A percentile compares a stretch with the other conserved stretches of the same genome.
phyloP scores from a whole-genome alignment of 1,140 invertebrate species.

The Antheraea mylitta region DNA sequence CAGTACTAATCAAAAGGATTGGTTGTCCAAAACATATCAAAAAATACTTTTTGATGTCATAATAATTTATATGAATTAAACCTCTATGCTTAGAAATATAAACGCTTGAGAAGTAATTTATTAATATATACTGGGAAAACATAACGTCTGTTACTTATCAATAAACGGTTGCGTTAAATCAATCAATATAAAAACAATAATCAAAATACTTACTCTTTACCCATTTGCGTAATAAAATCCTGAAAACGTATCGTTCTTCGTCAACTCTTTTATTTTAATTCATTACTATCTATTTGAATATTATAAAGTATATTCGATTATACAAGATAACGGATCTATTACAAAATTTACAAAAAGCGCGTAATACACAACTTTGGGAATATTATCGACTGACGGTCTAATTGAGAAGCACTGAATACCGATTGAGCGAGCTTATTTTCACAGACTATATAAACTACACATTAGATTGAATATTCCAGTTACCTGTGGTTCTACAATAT shows the following conservation, averaged over 20 bases:
- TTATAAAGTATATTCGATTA: not conserved
- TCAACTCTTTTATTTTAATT: not conserved
- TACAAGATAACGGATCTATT: not conserved
- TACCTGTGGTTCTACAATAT: not conserved
- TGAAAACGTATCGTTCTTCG: not conserved
- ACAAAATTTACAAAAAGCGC: too few species aligned
- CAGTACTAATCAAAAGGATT: too few species aligned
- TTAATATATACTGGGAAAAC: not conserved
- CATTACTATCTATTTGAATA: not conserved
- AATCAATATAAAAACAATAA: slow-evolving; percentile 1
- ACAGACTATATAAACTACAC: not conserved
- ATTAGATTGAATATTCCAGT: not conserved
- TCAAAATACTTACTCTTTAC: not conserved
- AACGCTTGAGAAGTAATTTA: not conserved
- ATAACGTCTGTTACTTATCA: not conserved
- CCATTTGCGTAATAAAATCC: not conserved
- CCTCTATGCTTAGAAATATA: not conserved
- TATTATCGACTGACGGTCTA: not conserved
- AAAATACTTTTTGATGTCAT: too few species aligned
- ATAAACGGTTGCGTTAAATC: not conserved
- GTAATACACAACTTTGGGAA: not conserved
- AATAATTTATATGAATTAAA: not conserved
- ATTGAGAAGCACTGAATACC: not conserved
- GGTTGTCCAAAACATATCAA: too few species aligned
- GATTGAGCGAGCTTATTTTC: not conserved